Percentiles rank a stretch among this genome's conserved stretches.
phyloP scores from a whole-genome alignment of 1,140 invertebrate genomes.

The Matsumurasca onukii region DNA sequence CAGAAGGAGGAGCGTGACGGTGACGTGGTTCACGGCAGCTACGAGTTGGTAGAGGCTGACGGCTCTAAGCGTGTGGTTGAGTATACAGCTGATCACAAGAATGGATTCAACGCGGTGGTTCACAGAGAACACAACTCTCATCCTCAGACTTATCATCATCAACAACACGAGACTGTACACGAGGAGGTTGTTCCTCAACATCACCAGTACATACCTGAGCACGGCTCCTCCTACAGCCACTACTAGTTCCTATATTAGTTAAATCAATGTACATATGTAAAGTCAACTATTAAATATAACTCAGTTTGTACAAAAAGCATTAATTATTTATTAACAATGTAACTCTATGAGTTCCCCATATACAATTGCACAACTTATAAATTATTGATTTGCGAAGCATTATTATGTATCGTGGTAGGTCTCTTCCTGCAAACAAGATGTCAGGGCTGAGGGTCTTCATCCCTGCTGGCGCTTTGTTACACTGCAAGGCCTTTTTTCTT shows the following conservation, averaged over 20 bases:
- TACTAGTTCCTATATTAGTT: not conserved
- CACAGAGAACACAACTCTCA: slow-evolving; percentile 43
- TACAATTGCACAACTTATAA: no score
- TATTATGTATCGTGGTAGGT: no score
- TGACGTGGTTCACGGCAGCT: slow-evolving; percentile 51
- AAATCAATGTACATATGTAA: no score
- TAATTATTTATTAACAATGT: no score
- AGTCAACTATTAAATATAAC: no score
- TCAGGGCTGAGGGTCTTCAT: no score
- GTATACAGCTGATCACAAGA: slow-evolving; percentile 51
- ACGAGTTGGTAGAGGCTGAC: slow-evolving; percentile 43
- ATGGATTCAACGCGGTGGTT: slow-evolving; percentile 40
- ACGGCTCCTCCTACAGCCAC: not conserved
- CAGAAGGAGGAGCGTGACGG: slow-evolving; percentile 52
- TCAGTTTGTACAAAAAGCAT: no score
- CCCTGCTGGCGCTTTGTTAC: no score
- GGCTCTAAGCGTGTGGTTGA: slow-evolving; percentile 55
- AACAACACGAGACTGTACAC: not conserved
- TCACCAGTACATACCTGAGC: not conserved
- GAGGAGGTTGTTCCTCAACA: not conserved
- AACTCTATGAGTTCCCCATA: no score
- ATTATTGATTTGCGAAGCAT: no score
- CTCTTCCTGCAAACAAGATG: no score
- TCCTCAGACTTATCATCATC: slow-evolving; percentile 35
- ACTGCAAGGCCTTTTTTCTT: no score